phyloP scores from a whole-genome alignment of 2,113 vertebrate species.

The Puffinus mauretanicus region DNA sequence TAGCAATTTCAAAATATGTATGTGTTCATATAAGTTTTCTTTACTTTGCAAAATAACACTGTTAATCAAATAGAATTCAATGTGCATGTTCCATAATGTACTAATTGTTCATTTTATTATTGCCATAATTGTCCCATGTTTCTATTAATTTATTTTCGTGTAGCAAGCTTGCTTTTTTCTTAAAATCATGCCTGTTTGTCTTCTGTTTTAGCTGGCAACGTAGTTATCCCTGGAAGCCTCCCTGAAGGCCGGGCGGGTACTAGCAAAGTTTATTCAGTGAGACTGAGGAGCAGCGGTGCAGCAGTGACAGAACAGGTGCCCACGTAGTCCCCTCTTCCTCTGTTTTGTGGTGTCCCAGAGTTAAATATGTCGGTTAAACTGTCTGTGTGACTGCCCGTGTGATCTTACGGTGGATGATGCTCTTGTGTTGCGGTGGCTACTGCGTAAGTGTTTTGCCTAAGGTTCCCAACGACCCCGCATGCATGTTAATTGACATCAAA shows the following conservation, averaged over 20 bases:
- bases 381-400: fast-evolving
- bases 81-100: background rate
- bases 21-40: background rate
- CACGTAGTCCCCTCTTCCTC: background rate
- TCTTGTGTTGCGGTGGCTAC: background rate
- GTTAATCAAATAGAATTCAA: background rate
- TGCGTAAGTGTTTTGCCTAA: background rate
- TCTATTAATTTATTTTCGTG: background rate
- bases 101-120: background rate
- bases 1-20: background rate
- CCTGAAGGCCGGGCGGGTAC: background rate
- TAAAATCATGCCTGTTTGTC: background rate
- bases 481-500: background rate
- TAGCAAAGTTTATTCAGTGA: background rate
- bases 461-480: fast-evolving
- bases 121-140: background rate
- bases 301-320: background rate
- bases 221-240: background rate
- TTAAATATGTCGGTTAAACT: background rate
- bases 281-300: background rate
- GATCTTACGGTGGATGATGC: background rate
- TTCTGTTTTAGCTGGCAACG: background rate
- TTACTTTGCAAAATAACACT: background rate
- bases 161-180: background rate
- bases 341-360: background rate